Conservation (phyloP, 1,140 invertebrate genomes). For the Drosophila mauritiana region DNA sequence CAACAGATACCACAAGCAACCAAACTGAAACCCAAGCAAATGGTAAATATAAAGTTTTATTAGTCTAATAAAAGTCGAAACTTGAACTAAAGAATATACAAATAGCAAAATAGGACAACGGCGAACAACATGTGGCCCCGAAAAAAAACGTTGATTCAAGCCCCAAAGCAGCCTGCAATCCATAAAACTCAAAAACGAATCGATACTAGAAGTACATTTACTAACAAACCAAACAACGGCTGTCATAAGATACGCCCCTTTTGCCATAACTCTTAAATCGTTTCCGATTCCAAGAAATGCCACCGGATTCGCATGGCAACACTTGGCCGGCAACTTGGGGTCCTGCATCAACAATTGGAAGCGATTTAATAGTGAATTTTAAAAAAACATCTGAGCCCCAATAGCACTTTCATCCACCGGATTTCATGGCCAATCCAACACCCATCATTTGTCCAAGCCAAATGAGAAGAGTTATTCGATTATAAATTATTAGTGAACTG, state of each 20-base stretch:
- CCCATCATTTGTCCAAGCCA: constrained; percentile 5
- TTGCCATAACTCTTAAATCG: constrained; percentile 15
- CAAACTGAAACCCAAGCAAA: constrained; percentile 37
- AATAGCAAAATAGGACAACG: constrained; percentile 35
- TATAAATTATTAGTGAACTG: constrained; percentile 10
- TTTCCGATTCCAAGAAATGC: constrained; percentile 1
- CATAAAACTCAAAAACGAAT: constrained; percentile 51
- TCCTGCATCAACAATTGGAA: constrained; percentile 1
- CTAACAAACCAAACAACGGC: constrained; percentile 24
- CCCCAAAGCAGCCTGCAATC: constrained; percentile 33
- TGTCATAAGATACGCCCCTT: constrained; percentile 35
- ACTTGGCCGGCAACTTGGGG: constrained; percentile 6
- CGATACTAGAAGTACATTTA: constrained; percentile 47
- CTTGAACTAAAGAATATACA: constrained; percentile 39
- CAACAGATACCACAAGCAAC: constrained; percentile 33
- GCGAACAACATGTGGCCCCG: constrained; percentile 22
- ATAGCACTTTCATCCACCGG: neutral
- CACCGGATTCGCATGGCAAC: neutral
- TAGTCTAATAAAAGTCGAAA: constrained; percentile 51
- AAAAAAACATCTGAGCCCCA: neutral
- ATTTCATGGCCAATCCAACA: neutral
- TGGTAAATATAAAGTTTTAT: constrained; percentile 48
- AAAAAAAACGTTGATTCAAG: constrained; percentile 7
- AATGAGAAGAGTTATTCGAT: constrained; percentile 5
- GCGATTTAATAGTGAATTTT: constrained; percentile 9